Base-by-base conservation (phyloP, 2,888 invertebrate species). In the Eretmocerus hayati region DNA sequence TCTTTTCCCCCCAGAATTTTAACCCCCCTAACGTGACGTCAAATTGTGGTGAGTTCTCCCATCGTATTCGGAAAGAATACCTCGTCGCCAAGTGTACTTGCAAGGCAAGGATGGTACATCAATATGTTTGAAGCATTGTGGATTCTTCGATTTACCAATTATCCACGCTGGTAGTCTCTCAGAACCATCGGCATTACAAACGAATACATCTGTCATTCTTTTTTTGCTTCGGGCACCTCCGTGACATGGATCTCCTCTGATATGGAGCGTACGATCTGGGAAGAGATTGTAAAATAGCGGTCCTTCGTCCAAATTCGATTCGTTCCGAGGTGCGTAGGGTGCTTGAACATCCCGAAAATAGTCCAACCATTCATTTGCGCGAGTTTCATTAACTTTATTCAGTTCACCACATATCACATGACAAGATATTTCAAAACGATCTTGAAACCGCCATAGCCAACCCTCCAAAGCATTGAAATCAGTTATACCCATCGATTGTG, bases 241-340 rank as follows among this genome's bases (percentile, higher is more conserved):
- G 23, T 40, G 40, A 40, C 40, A 40, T n/a, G 21, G 21, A n/a
- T 40, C 23, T 26, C 40, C 40, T 22, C 23, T 40, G 15, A 40
- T 13, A 6, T 8, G 5, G 5, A 23, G 23, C 15, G 40, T 40
- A 9, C 40, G n/a, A n/a, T n/a, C n/a, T n/a, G n/a, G n/a, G n/a
- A n/a, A n/a, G n/a, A n/a, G n/a, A n/a, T n/a, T n/a, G 16, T 22
- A 40, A 23, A 22, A 40, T 4, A 40, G n/a, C 5, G 23, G 23
- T 13, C n/a, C 8, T 22, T 40, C 23, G 23, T 40, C 40, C 5
- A 22, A 8, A 40, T 40, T 40, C 21, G 23, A 40, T 16, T 23
- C 23, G 15, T 40, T 18, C 23, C 23, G 5, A 5, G 40, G 15
- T 4, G 5, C 9, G 15, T 40, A 40, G 16, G 5, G 5, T 38